Conservation (phyloP, 2,113 vertebrate species). For the Notarius quadriscutis region DNA sequence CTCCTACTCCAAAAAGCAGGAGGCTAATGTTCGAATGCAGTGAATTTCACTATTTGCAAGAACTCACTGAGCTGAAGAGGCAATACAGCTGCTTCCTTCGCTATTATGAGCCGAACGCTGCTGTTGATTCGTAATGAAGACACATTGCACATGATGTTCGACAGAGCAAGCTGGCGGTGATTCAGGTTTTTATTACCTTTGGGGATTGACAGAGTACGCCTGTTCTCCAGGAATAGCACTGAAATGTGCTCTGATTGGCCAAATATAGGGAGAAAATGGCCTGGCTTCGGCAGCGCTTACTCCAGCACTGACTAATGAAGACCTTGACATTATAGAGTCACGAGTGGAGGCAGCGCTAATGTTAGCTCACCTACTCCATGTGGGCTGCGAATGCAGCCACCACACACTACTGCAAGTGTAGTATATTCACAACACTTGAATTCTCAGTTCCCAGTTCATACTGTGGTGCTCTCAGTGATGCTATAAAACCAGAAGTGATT, state of each 20-base stretch:
- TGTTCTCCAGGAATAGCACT: slow-evolving; percentile 42
- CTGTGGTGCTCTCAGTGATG: background rate
- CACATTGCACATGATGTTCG: slow-evolving; percentile 55
- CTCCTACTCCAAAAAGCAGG: slow-evolving; percentile 1
- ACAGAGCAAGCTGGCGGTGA: slow-evolving; percentile 68
- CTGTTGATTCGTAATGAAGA: slow-evolving; percentile 38
- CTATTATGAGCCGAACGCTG: background rate
- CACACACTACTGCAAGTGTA: slow-evolving; percentile 42
- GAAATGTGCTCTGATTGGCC: slow-evolving; percentile 49
- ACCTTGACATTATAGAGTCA: slow-evolving; percentile 71
- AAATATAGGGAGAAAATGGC: slow-evolving; percentile 46
- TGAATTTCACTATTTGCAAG: background rate
- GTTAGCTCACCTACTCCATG: slow-evolving; percentile 49
- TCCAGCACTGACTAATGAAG: slow-evolving; percentile 54
- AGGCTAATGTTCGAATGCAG: background rate
- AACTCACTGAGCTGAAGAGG: background rate
- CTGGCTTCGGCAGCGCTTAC: slow-evolving; percentile 36
- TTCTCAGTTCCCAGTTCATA: background rate
- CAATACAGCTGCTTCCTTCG: slow-evolving; percentile 1
- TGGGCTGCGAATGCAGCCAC: slow-evolving; percentile 32
- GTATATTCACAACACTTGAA: background rate
- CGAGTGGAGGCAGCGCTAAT: slow-evolving; percentile 57
- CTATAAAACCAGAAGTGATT: background rate
- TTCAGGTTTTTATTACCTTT: slow-evolving; percentile 68
- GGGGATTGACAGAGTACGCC: slow-evolving; percentile 45